Percentiles rank a stretch among this genome's conserved stretches.
phyloP scores from a whole-genome alignment of 2,888 invertebrate species.

The Himalopsyche kuldschensis region DNA sequence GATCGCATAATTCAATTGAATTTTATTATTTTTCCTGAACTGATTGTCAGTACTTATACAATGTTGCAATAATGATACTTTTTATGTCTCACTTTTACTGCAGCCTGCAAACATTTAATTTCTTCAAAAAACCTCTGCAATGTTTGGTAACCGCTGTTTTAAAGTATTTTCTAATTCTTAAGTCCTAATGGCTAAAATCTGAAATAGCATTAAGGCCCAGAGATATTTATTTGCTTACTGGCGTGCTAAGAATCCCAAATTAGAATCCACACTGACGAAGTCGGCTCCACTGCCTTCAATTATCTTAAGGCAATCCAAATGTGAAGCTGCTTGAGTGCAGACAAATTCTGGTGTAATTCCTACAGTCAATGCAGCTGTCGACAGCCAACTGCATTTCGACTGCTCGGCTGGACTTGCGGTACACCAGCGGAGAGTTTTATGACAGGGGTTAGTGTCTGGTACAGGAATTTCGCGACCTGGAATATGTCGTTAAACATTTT shows the following conservation, averaged over 20 bases:
- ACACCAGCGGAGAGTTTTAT: constrained; percentile 63
- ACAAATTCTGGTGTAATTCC: constrained; percentile 64
- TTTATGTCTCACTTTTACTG: too few species aligned
- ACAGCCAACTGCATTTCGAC: constrained; percentile 64
- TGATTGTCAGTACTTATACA: too few species aligned
- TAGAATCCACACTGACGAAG: constrained; percentile 63
- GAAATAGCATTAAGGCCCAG: too few species aligned
- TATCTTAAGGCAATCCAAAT: constrained; percentile 59
- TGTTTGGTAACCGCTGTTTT: too few species aligned
- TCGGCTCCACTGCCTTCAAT: constrained; percentile 58
- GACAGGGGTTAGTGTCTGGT: constrained; percentile 46
- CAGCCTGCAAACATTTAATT: too few species aligned
- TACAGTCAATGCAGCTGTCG: constrained; percentile 56
- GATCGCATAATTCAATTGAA: too few species aligned
- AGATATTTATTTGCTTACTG: constrained; percentile 52
- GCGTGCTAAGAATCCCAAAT: constrained; percentile 66
- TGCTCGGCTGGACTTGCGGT: constrained; percentile 58
- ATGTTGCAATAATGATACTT: too few species aligned
- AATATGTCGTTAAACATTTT: neutral
- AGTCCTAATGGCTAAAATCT: too few species aligned
- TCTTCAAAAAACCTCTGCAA: too few species aligned
- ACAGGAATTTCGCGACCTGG: constrained; percentile 48
- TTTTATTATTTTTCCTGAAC: too few species aligned
- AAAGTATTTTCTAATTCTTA: too few species aligned
- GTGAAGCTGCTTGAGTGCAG: constrained; percentile 53